These are phyloP conservation scores for Gastrophysa polygoni DNA, from an alignment of 2,888 invertebrate genomes.

Conservation along the genomic window DNA sequence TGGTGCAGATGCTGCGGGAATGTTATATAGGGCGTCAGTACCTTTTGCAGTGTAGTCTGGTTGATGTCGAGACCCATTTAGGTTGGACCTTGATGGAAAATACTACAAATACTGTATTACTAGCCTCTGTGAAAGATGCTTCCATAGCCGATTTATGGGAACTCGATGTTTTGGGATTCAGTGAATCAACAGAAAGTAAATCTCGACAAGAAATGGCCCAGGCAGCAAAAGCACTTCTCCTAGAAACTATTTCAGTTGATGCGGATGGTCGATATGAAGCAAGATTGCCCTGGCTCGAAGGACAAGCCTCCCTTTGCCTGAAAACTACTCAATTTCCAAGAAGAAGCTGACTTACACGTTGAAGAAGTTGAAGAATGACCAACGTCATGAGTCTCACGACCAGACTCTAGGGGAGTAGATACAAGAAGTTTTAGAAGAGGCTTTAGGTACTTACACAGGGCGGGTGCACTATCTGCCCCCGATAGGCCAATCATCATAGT, in stretches of 20 bases:
- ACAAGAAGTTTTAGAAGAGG: constrained; percentile 24
- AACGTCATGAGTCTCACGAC: constrained; percentile 9
- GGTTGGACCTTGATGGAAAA: too few relatives aligned
- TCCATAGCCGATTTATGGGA: constrained; percentile 41
- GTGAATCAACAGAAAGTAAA: constrained; percentile 41
- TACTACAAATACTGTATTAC: too few relatives aligned
- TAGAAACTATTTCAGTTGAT: constrained; percentile 20
- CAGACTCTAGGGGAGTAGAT: constrained; percentile 26
- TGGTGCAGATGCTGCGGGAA: too few relatives aligned
- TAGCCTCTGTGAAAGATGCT: constrained; percentile 15
- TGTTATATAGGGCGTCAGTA: constrained; percentile 22
- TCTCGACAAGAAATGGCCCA: background rate
- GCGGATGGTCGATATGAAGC: constrained; percentile 31
- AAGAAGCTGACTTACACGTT: constrained; percentile 12
- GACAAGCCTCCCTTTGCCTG: constrained; percentile 23
- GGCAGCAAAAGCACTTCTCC: constrained; percentile 19
- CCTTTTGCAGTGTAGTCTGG: constrained; percentile 23
- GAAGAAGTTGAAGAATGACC: background rate
- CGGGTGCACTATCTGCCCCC: constrained; percentile 17
- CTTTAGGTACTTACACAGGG: background rate
- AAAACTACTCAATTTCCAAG: constrained; percentile 22
- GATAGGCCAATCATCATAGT: too few relatives aligned
- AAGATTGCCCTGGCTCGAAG: constrained; percentile 28
- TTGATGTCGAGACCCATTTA: too few relatives aligned
- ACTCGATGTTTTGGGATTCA: constrained; percentile 47